Conservation (phyloP, 2,113 vertebrate species). For the Conger conger region DNA sequence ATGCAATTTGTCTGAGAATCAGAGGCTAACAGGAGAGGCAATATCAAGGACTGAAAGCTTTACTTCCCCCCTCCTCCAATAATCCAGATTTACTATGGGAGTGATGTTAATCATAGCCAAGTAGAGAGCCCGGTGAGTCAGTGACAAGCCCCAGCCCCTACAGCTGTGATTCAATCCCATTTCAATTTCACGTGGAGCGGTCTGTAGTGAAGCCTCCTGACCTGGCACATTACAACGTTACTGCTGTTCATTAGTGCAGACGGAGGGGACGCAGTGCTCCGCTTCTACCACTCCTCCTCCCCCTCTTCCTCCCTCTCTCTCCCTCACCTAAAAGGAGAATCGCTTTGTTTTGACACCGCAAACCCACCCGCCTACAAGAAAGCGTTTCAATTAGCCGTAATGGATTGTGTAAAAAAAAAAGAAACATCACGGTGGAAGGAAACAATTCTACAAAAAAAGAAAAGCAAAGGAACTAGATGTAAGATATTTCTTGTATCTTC, state of each 20-base stretch:
- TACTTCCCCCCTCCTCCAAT: background rate
- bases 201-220: conserved; percentile 40
- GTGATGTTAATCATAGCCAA: conserved; percentile 14
- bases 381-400: background rate
- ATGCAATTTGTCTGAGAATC: conserved; percentile 1
- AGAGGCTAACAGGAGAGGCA: background rate
- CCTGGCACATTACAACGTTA: conserved; percentile 61
- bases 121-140: conserved; percentile 7
- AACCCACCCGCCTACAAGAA: background rate
- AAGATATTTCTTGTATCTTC: too few species aligned
- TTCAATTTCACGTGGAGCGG: conserved; percentile 20
- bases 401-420: background rate
- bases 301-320: background rate
- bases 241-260: conserved; percentile 52
- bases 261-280: conserved; percentile 32
- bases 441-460: background rate
- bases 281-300: background rate
- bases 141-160: background rate
- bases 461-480: too few species aligned
- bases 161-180: conserved; percentile 20
- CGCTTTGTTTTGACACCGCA: background rate
- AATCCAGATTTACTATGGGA: conserved; percentile 4
- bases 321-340: background rate
- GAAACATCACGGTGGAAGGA: background rate
- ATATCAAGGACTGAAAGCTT: background rate